These are phyloP conservation scores for Gryllus bimaculatus DNA, from an alignment of 1,140 invertebrate species.

Conservation along the genomic window DNA sequence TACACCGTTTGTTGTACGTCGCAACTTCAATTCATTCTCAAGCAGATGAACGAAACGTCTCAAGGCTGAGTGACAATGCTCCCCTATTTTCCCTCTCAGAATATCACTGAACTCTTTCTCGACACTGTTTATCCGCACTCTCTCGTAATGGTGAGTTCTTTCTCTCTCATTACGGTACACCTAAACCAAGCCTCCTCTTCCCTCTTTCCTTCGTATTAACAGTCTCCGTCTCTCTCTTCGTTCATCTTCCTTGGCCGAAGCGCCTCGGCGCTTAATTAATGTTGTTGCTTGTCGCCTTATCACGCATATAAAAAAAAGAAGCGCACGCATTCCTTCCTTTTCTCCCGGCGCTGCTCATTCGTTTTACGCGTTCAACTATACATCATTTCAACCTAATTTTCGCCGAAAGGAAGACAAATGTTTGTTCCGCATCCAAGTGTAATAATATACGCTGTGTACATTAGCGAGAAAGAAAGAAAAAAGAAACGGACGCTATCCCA, in stretches of 20 bases:
- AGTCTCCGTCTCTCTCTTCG: background rate
- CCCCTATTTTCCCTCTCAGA: too few species aligned
- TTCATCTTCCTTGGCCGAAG: background rate
- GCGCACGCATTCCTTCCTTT: background rate
- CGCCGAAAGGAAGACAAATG: background rate
- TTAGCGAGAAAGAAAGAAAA: background rate
- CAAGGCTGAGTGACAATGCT: too few species aligned
- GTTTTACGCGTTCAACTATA: background rate
- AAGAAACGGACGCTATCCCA: too few species aligned
- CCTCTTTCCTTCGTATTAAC: background rate
- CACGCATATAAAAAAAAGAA: background rate
- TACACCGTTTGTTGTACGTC: too few species aligned
- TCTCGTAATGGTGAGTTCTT: too few species aligned
- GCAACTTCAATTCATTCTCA: too few species aligned
- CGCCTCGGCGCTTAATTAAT: background rate
- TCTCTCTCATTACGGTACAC: background rate
- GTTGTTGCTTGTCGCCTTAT: background rate
- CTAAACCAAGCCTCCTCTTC: background rate
- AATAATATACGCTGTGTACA: background rate
- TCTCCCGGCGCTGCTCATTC: background rate
- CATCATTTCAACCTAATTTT: background rate
- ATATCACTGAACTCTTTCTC: too few species aligned
- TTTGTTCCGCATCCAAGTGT: background rate
- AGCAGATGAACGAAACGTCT: too few species aligned
- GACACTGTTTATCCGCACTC: too few species aligned